These are phyloP conservation scores for Potamilus streckersoni DNA, from an alignment of 1,140 invertebrate genomes.

Conservation along the genomic window DNA sequence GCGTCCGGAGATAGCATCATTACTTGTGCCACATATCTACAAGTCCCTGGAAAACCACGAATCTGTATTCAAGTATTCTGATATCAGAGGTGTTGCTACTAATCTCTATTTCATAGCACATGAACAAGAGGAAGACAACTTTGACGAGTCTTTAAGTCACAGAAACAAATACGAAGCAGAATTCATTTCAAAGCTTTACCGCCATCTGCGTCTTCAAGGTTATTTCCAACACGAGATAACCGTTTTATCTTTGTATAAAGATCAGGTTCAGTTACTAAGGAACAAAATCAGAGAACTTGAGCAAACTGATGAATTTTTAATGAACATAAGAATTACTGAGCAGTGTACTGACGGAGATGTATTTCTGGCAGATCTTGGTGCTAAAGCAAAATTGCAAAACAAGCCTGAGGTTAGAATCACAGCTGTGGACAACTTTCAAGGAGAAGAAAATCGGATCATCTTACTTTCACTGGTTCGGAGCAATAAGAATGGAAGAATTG, in stretches of 20 bases:
- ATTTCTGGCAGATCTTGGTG: background rate
- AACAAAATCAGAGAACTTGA: constrained; percentile 22
- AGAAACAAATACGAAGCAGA: constrained; percentile 55
- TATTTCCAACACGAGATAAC: constrained; percentile 61
- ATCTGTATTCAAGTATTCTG: no score
- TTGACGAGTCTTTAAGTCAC: constrained; percentile 59
- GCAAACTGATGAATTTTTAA: background rate
- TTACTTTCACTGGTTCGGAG: constrained; percentile 84
- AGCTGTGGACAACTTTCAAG: constrained; percentile 71
- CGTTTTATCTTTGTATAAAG: constrained; percentile 62
- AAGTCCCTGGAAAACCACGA: no score
- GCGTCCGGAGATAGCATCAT: no score
- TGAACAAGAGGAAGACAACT: background rate
- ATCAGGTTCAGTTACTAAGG: constrained; percentile 74
- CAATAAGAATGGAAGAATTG: constrained; percentile 76
- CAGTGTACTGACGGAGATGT: background rate
- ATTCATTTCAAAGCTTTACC: constrained; percentile 45
- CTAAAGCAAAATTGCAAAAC: background rate
- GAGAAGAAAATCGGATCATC: constrained; percentile 86
- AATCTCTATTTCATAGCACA: no score
- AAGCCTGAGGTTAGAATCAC: constrained; percentile 32
- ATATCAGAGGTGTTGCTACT: no score
- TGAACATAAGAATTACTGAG: background rate
- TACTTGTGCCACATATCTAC: no score
- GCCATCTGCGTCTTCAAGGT: constrained; percentile 60